Evolutionary conservation across 2,797 vertebrate genomes (phyloP).

Genomic region (Pteronotus mesoamericanus): DNA sequence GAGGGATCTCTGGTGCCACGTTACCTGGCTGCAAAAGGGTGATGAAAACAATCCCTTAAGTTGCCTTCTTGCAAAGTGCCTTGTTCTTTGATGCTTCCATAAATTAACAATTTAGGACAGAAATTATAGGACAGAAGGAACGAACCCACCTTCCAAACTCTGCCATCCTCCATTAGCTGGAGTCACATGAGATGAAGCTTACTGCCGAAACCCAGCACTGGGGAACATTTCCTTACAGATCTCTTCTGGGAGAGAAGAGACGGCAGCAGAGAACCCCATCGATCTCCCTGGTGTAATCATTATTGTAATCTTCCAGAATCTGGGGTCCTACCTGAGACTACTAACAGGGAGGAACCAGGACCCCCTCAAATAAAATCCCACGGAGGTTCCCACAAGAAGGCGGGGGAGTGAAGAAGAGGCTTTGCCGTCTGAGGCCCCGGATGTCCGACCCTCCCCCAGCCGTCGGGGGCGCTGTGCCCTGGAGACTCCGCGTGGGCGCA

Average conservation of each 20-base stretch:
- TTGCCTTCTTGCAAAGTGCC: background rate
- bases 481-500: background rate
- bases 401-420: too few relatives aligned
- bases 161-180: background rate
- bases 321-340: background rate
- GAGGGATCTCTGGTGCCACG: slow-evolving; percentile 45
- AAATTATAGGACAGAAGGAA: background rate
- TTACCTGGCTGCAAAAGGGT: slow-evolving; percentile 12
- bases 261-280: rapidly evolving
- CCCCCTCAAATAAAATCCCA: background rate
- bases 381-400: background rate
- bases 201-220: background rate
- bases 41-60: slow-evolving; percentile 26
- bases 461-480: rapidly evolving
- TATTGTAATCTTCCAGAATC: background rate
- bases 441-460: too few relatives aligned
- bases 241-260: background rate
- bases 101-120: background rate
- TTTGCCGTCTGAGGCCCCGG: background rate
- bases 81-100: background rate
- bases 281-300: background rate
- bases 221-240: background rate
- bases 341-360: background rate
- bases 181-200: background rate
- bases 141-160: background rate